Conservation (phyloP, 1,140 invertebrate species). For the Pogonomyrmex barbatus region DNA sequence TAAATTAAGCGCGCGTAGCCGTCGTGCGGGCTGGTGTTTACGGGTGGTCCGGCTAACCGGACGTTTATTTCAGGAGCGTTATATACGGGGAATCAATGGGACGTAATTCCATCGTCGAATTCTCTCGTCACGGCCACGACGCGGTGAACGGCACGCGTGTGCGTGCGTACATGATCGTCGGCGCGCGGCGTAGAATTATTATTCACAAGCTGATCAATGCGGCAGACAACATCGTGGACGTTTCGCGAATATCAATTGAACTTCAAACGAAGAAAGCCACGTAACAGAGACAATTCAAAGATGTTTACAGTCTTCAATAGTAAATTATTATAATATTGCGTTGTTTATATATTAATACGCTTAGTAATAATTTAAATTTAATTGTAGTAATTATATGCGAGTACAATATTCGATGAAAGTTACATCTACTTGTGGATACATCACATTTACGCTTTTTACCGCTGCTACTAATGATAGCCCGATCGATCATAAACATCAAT, state of each 20-base stretch:
- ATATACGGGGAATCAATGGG: constrained; percentile 56
- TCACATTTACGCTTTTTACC: background rate
- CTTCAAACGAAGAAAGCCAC: constrained; percentile 27
- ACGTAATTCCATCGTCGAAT: constrained; percentile 69
- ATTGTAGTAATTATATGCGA: background rate
- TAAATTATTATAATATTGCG: background rate
- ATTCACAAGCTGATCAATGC: constrained; percentile 69
- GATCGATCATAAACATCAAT: constrained; percentile 20
- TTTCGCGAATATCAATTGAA: constrained; percentile 73
- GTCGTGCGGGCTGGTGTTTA: constrained; percentile 31
- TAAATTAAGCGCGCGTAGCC: constrained; percentile 43
- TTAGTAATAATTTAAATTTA: background rate
- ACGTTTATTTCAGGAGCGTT: constrained; percentile 65
- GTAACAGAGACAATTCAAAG: constrained; percentile 53
- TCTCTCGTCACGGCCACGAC: constrained; percentile 25
- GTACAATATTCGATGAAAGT: background rate
- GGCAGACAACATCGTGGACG: constrained; percentile 66
- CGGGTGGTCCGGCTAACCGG: constrained; percentile 37
- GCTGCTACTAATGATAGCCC: background rate
- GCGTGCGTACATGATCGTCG: background rate
- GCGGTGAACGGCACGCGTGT: background rate
- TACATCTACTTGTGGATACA: background rate
- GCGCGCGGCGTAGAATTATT: constrained; percentile 49
- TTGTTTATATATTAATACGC: background rate
- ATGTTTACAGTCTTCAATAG: background rate